Percentiles rank a stretch among this genome's conserved stretches.
Evolutionary conservation across 1,140 invertebrate species (phyloP).

Genomic region (Trachymyrmex septentrionalis): DNA sequence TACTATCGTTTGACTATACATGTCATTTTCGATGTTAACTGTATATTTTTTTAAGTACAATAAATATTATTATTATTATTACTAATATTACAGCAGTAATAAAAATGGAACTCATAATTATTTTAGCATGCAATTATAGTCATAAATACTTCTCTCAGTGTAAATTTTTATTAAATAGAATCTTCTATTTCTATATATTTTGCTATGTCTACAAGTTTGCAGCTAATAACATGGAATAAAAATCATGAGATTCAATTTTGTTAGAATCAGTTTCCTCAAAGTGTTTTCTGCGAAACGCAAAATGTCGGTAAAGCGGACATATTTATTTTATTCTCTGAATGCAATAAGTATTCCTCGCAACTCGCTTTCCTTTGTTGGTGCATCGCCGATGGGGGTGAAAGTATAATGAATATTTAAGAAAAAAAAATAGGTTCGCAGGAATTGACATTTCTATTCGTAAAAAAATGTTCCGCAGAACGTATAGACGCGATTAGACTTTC

Average conservation of each 20-base stretch:
- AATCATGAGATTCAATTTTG: not conserved
- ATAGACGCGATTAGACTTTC: conserved; percentile 4
- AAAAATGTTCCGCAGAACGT: not conserved
- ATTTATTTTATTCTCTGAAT: conserved; percentile 35
- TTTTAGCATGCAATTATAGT: too few species aligned
- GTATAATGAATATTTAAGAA: conserved; percentile 25
- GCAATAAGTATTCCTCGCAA: not conserved
- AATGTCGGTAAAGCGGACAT: not conserved
- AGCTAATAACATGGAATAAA: not conserved
- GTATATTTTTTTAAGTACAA: too few species aligned
- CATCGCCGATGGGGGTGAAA: conserved; percentile 22
- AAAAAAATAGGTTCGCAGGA: conserved; percentile 20
- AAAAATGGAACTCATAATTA: too few species aligned
- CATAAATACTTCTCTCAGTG: too few species aligned
- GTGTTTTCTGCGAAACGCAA: not conserved
- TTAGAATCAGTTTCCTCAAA: not conserved
- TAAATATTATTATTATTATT: too few species aligned
- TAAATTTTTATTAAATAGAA: not conserved
- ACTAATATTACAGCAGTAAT: too few species aligned
- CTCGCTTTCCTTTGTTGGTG: not conserved
- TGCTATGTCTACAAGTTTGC: not conserved
- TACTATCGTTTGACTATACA: too few species aligned
- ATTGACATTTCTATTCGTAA: not conserved
- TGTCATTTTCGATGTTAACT: too few species aligned
- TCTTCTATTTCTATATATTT: not conserved